A percentile compares a stretch with the other conserved stretches of the same genome.
Evolutionary conservation across 2,113 vertebrate genomes (phyloP).

Genomic region (Eolophus roseicapilla): DNA sequence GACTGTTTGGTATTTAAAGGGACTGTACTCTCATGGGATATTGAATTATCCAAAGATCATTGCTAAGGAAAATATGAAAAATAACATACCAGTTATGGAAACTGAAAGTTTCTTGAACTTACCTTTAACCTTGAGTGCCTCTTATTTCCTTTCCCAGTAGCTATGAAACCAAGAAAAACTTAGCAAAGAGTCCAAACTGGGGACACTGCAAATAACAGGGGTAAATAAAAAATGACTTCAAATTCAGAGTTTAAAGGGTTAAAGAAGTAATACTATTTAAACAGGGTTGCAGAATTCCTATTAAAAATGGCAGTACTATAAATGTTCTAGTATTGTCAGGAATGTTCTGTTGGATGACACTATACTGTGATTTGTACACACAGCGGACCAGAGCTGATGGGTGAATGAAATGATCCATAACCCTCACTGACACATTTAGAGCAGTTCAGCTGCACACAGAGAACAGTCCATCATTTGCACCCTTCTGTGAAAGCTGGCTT

Average conservation of each 20-base stretch:
- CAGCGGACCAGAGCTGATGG: conserved; percentile 83
- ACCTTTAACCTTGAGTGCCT: background rate
- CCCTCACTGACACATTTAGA: conserved; percentile 86
- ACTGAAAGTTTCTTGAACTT: background rate
- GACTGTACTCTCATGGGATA: background rate
- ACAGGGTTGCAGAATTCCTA: conserved; percentile 78
- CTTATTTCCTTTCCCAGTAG: background rate
- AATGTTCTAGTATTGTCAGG: conserved; percentile 88
- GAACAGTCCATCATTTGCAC: conserved; percentile 90
- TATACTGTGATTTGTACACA: conserved; percentile 87
- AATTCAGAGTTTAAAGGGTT: conserved; percentile 71
- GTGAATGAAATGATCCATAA: conserved; percentile 91
- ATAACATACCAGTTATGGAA: background rate
- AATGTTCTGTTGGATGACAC: conserved; percentile 88
- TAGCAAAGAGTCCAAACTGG: background rate
- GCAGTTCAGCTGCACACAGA: conserved; percentile 84
- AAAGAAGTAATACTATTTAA: conserved; percentile 76
- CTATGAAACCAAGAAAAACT: background rate
- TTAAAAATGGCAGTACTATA: conserved; percentile 86
- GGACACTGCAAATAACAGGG: background rate
- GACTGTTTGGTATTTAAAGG: conserved; percentile 10
- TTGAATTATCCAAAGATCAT: background rate
- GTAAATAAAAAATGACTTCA: background rate
- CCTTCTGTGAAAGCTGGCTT: conserved; percentile 85
- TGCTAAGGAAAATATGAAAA: background rate